A percentile compares a stretch with the other conserved stretches of the same genome.
Evolutionary conservation across 2,888 invertebrate species (phyloP).

Genomic region (Clunio marinus): DNA sequence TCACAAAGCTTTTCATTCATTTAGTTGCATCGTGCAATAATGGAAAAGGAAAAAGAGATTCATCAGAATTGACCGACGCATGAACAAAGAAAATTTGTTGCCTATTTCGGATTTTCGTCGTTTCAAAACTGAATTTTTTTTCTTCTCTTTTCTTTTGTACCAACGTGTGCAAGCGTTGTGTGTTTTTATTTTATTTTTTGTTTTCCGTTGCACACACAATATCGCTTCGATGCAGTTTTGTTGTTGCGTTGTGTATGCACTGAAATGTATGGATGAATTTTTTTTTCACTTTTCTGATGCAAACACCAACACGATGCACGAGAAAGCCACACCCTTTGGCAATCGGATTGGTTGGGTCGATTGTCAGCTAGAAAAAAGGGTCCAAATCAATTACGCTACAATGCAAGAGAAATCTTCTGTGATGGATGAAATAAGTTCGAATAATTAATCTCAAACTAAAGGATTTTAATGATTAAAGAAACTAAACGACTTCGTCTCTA

Average conservation of each 20-base stretch:
- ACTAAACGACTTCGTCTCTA: not conserved
- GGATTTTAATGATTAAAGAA: not conserved
- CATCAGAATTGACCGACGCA: constrained; percentile 36
- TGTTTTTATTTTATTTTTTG: constrained; percentile 14
- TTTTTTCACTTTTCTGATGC: constrained; percentile 31
- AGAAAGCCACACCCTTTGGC: constrained; percentile 38
- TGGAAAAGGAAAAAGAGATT: not conserved
- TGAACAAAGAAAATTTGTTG: constrained; percentile 25
- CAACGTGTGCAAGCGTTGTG: constrained; percentile 21
- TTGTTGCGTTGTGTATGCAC: constrained; percentile 39
- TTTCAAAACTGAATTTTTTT: constrained; percentile 26
- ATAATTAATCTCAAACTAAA: constrained; percentile 10
- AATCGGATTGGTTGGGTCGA: constrained; percentile 34
- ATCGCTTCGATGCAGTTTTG: constrained; percentile 38
- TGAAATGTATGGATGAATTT: constrained; percentile 36
- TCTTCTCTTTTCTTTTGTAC: constrained; percentile 12
- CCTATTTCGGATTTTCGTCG: constrained; percentile 17
- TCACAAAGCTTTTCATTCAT: constrained; percentile 11
- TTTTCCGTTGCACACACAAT: constrained; percentile 38
- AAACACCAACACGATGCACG: constrained; percentile 36
- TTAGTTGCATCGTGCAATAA: not conserved
- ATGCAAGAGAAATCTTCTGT: not conserved
- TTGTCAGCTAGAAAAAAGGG: constrained; percentile 26
- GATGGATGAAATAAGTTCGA: constrained; percentile 19
- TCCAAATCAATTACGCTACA: constrained; percentile 32